Evolutionary conservation across 2,113 vertebrate species (phyloP).

Genomic region (Scolopax mira): DNA sequence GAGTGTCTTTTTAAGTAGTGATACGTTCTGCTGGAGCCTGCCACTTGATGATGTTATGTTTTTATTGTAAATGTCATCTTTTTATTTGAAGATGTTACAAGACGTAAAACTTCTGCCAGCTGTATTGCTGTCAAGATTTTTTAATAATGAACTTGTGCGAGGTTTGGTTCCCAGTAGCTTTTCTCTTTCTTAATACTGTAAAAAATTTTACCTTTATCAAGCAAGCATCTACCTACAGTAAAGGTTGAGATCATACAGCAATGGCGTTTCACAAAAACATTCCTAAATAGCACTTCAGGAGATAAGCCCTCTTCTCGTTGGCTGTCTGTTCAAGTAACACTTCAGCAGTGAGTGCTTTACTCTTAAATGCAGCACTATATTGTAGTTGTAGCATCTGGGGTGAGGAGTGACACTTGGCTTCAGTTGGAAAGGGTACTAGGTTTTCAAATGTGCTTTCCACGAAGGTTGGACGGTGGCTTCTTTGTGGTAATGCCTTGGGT

Average conservation of each 20-base stretch:
- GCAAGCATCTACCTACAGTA: background rate
- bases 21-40: background rate
- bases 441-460: background rate
- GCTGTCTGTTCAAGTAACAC: background rate
- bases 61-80: background rate
- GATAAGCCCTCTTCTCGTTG: background rate
- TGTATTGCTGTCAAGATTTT: background rate
- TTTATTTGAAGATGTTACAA: background rate
- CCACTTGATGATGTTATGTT: background rate
- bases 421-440: background rate
- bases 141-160: background rate
- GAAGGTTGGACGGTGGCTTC: background rate
- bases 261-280: background rate
- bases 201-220: background rate
- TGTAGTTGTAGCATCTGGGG: background rate
- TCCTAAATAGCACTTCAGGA: background rate
- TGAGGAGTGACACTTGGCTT: background rate
- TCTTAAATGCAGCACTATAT: rapidly evolving
- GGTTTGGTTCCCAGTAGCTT: background rate
- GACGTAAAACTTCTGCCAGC: background rate
- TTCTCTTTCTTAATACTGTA: background rate
- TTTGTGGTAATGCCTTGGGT: background rate
- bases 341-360: background rate
- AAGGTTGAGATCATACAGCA: background rate
- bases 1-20: background rate